Conservation (phyloP, 1,140 invertebrate species). For the Drosophila nasuta region DNA sequence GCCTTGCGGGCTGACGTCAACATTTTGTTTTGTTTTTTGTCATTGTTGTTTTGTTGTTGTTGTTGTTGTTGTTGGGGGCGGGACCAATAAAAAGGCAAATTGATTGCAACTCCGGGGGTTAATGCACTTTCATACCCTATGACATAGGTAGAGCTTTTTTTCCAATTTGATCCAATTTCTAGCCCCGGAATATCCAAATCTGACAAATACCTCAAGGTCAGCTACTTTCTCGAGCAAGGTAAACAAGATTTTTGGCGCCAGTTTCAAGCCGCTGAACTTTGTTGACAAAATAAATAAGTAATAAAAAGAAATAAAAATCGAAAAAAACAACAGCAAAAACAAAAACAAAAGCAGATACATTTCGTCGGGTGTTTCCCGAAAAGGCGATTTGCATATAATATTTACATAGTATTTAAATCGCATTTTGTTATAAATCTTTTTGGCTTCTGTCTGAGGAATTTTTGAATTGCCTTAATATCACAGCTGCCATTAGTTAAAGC, state of each 20-base stretch:
- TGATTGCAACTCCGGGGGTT: constrained; percentile 46
- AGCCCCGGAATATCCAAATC: constrained; percentile 34
- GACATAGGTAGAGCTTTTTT: background rate
- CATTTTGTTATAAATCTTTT: constrained; percentile 64
- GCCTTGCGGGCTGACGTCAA: constrained; percentile 42
- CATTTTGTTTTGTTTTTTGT: background rate
- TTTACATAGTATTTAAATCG: constrained; percentile 63
- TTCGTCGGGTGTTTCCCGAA: constrained; percentile 61
- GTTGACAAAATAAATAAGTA: constrained; percentile 41
- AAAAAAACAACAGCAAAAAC: too few relatives aligned
- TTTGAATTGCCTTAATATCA: constrained; percentile 40
- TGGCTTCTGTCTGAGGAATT: constrained; percentile 52
- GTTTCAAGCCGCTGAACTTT: constrained; percentile 67
- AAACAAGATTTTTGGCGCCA: constrained; percentile 79
- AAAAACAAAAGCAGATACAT: constrained; percentile 18
- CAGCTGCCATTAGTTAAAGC: constrained; percentile 43
- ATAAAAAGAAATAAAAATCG: constrained; percentile 4
- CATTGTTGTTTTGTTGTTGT: too few relatives aligned
- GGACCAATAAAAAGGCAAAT: constrained; percentile 12
- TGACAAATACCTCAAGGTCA: constrained; percentile 60
- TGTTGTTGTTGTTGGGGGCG: constrained; percentile 16
- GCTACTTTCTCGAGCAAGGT: constrained; percentile 75
- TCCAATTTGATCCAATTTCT: constrained; percentile 47
- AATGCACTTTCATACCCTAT: constrained; percentile 56
- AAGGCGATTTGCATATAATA: constrained; percentile 60